phyloP scores from a whole-genome alignment of 1,140 invertebrate species.

The Gonioctena quinquepunctata region DNA sequence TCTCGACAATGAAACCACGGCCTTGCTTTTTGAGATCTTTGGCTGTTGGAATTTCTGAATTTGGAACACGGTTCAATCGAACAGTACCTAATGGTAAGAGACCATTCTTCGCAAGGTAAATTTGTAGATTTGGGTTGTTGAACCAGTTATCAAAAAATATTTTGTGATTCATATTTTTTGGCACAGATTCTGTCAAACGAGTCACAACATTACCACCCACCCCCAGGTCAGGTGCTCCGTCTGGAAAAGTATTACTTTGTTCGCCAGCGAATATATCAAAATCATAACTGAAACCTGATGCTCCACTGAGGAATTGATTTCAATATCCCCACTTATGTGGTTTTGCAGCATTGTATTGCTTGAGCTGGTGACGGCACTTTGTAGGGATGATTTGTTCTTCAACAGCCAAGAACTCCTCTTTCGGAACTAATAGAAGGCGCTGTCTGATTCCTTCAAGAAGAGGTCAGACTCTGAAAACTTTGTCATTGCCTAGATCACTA shows the following conservation, averaged over 20 bases:
- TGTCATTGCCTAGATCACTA: not conserved
- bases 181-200: not conserved
- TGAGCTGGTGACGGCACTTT: not conserved
- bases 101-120: not conserved
- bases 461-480: slow-evolving; percentile 5
- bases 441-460: not conserved
- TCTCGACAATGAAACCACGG: not conserved
- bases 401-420: not conserved
- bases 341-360: not conserved
- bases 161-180: slow-evolving; percentile 8
- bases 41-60: not conserved
- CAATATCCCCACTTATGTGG: slow-evolving; percentile 8
- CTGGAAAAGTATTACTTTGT: not conserved
- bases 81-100: not conserved
- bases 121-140: not conserved
- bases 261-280: not conserved
- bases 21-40: slow-evolving; percentile 13
- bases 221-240: not conserved
- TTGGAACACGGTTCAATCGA: not conserved
- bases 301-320: not conserved
- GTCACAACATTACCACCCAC: slow-evolving; percentile 21
- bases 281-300: not conserved
- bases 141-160: slow-evolving; percentile 24
- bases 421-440: not conserved
- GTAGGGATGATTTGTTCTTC: not conserved